A percentile compares a stretch with the other conserved stretches of the same genome.
Evolutionary conservation across 2,113 vertebrate species (phyloP).

Genomic region (Pantherophis guttatus): DNA sequence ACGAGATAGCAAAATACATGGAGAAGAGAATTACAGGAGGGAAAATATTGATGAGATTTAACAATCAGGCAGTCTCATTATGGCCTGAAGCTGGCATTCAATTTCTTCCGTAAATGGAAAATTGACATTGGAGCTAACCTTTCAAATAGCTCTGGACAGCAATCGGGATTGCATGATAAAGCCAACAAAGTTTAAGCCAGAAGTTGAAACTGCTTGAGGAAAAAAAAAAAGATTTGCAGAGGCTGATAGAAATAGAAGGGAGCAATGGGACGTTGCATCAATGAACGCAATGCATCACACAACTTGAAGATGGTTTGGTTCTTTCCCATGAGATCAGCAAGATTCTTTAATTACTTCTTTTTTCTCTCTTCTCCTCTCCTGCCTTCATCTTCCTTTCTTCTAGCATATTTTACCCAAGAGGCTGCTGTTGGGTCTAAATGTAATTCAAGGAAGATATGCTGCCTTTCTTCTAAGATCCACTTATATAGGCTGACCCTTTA

Average conservation of each 20-base stretch:
- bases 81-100: background rate
- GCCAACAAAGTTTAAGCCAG: background rate
- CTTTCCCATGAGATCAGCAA: accelerated
- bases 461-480: background rate
- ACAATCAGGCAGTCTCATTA: background rate
- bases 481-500: background rate
- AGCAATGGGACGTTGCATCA: accelerated
- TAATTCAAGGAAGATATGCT: background rate
- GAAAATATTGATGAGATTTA: background rate
- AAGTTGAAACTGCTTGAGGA: background rate
- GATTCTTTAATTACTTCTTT: background rate
- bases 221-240: background rate
- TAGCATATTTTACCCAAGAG: accelerated
- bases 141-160: background rate
- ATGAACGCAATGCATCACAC: background rate
- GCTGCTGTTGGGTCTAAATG: accelerated
- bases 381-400: background rate
- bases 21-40: background rate
- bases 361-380: background rate
- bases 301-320: background rate
- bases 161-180: background rate
- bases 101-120: background rate
- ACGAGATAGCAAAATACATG: background rate
- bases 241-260: background rate
- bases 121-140: background rate